Base-by-base conservation (phyloP, 2,888 invertebrate species). In the Chelonus formosanus region DNA sequence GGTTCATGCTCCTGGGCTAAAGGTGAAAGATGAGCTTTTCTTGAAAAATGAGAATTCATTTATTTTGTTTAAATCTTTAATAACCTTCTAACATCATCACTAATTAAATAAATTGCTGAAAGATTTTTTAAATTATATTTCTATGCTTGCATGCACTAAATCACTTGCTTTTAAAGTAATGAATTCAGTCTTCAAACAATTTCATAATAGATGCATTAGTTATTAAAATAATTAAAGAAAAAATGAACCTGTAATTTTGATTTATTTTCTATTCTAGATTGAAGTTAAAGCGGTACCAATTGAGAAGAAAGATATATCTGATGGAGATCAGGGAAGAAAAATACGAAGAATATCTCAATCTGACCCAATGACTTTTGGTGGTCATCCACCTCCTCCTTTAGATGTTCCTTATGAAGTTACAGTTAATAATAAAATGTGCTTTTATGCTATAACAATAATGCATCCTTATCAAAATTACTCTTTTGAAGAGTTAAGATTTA, bases 401-500 rank as follows among this genome's bases (percentile, higher is more conserved):
- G 91, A 92, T 74, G 87, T 88, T 10, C 88, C 91, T 0, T 97
- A 95, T 85, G 93, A 95, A 83, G 91, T 95, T 0, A 95, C 95
- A 0, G 87, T 93, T 57, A 91, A 92, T 77, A 96, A 97, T 77
- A 94, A 92, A 84, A 95, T 95, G 91, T 91, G 93, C 79, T 98
- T 96, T 85, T 94, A 96, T 85, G 92, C 97, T 36, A 96, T 98
- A 73, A 94, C 95, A 8, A 94, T 97, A 84, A 97, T 98, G 96
- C 95, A 95, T 88, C 90, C 91, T 0, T 97, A 92, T 84, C 93
- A 94, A 78, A 93, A 94, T 81, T 97, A 93, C 80, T 97, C 97
- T 0, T 97, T 98, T 84, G 98, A 98, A 85, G 98, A 98, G 85
- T 85, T 98, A 50, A 90, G 98, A 43, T 90, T 87, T 71, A 87